These are phyloP conservation scores for Euzophera pinguis DNA, from an alignment of 2,888 invertebrate species.

Conservation along the genomic window DNA sequence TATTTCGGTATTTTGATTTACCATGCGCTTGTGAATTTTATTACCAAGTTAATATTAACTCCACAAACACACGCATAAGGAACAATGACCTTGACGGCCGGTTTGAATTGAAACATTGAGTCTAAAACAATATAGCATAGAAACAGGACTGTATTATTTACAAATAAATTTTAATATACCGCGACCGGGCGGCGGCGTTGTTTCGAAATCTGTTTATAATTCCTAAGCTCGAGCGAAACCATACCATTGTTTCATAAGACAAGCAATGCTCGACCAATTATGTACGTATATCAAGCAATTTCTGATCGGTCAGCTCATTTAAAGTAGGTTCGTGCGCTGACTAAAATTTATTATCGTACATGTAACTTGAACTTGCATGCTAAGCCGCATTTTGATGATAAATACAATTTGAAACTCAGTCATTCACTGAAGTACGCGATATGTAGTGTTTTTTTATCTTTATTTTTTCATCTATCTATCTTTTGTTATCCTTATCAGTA, in stretches of 20 bases:
- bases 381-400: neutral
- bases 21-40: neutral
- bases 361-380: constrained; percentile 9
- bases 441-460: neutral
- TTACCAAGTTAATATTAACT: neutral
- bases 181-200: constrained; percentile 16
- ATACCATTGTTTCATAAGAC: constrained; percentile 43
- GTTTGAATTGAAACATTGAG: neutral
- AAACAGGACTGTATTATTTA: constrained; percentile 3
- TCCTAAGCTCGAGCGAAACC: constrained; percentile 25
- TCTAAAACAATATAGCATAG: neutral
- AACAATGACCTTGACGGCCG: constrained; percentile 1
- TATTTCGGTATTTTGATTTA: too few species aligned
- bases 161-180: constrained; percentile 9
- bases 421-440: neutral
- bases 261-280: constrained; percentile 25
- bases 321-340: constrained; percentile 26
- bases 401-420: neutral
- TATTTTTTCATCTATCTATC: neutral
- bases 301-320: constrained; percentile 37
- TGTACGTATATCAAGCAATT: constrained; percentile 31
- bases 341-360: constrained; percentile 20
- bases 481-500: neutral
- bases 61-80: neutral
- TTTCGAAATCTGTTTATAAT: constrained; percentile 46